Evolutionary conservation across 2,113 vertebrate genomes (phyloP).

Genomic region (Sclerurus mexicanus): DNA sequence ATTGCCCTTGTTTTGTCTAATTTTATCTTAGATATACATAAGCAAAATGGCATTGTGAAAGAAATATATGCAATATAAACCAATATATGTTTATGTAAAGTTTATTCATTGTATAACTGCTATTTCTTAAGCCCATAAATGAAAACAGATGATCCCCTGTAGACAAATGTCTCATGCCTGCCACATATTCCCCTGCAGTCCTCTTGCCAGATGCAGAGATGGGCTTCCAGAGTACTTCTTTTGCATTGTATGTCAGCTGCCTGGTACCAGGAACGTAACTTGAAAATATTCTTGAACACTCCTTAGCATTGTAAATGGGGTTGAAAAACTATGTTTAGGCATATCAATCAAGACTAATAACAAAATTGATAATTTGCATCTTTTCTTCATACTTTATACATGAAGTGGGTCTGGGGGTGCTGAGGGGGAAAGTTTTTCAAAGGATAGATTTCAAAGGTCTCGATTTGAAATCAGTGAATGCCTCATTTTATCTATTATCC

Average conservation of each 20-base stretch:
- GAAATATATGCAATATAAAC: not conserved
- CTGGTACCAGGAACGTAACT: not conserved
- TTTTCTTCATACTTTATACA: not conserved
- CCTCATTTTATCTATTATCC: not conserved
- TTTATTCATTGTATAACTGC: not conserved
- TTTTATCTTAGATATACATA: not conserved
- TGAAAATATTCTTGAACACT: not conserved
- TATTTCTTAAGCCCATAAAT: not conserved
- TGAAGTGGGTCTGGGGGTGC: rapidly evolving
- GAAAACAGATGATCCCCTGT: not conserved
- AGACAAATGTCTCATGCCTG: not conserved
- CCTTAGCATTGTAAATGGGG: not conserved
- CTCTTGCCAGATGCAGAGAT: not conserved
- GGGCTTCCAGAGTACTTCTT: not conserved
- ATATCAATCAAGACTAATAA: not conserved
- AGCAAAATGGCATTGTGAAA: not conserved
- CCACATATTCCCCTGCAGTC: not conserved
- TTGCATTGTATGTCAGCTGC: not conserved
- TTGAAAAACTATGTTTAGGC: not conserved
- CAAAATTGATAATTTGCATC: not conserved
- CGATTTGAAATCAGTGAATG: not conserved
- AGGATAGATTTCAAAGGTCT: not conserved
- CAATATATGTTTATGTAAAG: not conserved
- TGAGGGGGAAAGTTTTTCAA: not conserved
- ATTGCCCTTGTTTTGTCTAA: not conserved